A percentile compares a stretch with the other conserved stretches of the same genome.
These are phyloP conservation scores for Cerceris ruficornis DNA, from an alignment of 2,888 invertebrate genomes.

Conservation along the genomic window DNA sequence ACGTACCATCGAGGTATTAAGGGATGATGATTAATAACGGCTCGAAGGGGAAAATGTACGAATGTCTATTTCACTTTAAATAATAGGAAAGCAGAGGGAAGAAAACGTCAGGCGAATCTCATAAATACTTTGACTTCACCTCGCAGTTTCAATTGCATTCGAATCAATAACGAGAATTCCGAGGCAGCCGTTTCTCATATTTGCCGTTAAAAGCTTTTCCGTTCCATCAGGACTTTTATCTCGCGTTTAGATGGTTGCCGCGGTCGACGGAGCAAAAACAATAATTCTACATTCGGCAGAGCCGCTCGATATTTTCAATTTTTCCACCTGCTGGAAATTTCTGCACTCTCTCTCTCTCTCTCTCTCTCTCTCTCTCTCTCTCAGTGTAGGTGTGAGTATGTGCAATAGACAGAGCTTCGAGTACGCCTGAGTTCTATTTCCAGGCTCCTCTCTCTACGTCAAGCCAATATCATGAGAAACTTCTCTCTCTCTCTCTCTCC, in stretches of 20 bases:
- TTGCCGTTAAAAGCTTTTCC: not conserved
- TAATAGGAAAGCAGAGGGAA: not conserved
- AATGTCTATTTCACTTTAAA: no score
- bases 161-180: not conserved
- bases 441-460: slow-evolving; percentile 35
- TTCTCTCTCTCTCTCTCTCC: slow-evolving; percentile 24
- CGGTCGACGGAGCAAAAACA: not conserved
- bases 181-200: not conserved
- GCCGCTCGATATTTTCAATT: slow-evolving; percentile 31
- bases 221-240: not conserved
- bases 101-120: not conserved
- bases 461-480: not conserved
- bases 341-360: slow-evolving; percentile 5
- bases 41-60: no score
- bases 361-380: not conserved
- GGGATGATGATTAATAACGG: no score
- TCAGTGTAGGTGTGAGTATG: not conserved
- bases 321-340: slow-evolving; percentile 54
- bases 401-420: not conserved
- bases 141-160: not conserved
- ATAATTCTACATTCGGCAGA: not conserved
- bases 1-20: no score
- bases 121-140: not conserved
- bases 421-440: slow-evolving; percentile 47
- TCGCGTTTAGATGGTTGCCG: not conserved